Evolutionary conservation across 2,888 invertebrate genomes (phyloP).

Genomic region (Athalia circularis): DNA sequence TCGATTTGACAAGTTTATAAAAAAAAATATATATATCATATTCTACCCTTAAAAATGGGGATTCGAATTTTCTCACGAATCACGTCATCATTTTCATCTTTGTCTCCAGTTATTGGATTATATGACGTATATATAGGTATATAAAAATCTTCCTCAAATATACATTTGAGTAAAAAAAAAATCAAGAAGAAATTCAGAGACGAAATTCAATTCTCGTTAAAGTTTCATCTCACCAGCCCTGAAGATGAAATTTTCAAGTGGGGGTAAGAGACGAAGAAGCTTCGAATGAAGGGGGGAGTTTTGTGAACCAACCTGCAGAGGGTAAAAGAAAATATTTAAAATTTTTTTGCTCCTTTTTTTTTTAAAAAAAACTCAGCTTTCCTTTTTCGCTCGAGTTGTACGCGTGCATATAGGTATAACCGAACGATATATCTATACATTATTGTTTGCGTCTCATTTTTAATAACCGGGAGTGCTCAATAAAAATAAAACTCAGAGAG

Average conservation of each 20-base stretch:
- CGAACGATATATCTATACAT: too few species aligned
- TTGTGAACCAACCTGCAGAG: too few species aligned
- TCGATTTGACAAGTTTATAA: neutral
- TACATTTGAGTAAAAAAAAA: slow-evolving; percentile 2
- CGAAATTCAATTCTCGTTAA: slow-evolving; percentile 25
- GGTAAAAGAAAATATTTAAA: too few species aligned
- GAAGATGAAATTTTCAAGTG: slow-evolving; percentile 9
- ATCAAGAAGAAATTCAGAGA: slow-evolving; percentile 3
- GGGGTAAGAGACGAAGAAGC: neutral
- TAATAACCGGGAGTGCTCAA: slow-evolving; percentile 30
- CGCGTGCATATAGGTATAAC: neutral
- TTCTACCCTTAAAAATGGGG: too few species aligned
- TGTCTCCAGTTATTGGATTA: too few species aligned
- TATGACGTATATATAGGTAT: too few species aligned
- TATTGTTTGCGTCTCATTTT: slow-evolving; percentile 8
- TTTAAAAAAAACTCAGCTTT: neutral
- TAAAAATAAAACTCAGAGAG: neutral
- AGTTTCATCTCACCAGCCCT: slow-evolving; percentile 24
- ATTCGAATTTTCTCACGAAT: too few species aligned
- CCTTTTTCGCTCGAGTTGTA: neutral
- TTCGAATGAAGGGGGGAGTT: slow-evolving; percentile 4
- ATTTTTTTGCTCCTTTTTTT: too few species aligned
- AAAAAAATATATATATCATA: too few species aligned
- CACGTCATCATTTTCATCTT: too few species aligned
- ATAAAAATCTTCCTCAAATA: too few species aligned